Evolutionary conservation across 2,797 vertebrate species (phyloP).

Genomic region (Helarctos malayanus): DNA sequence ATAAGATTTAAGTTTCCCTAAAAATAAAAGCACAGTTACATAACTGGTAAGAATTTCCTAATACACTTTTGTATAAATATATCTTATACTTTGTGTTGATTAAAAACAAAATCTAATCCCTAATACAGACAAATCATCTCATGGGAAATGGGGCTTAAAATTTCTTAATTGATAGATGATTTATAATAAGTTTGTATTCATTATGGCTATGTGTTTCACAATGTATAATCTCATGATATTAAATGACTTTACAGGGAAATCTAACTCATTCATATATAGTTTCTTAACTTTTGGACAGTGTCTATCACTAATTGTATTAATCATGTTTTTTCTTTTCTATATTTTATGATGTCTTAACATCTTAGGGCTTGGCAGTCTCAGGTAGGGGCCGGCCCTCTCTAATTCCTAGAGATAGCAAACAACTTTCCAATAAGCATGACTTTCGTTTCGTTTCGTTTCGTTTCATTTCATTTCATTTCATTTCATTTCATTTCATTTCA

Average conservation of each 20-base stretch:
- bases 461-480: not conserved
- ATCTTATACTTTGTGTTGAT: not conserved
- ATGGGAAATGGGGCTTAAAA: not conserved
- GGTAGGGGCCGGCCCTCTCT: not conserved
- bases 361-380: not conserved
- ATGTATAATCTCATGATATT: not conserved
- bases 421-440: not conserved
- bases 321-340: not conserved
- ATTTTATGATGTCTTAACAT: not conserved
- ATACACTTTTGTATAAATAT: not conserved
- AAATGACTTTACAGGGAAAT: not conserved
- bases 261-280: not conserved
- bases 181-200: not conserved
- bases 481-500: too few species aligned
- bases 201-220: not conserved
- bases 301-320: not conserved
- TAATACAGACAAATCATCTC: not conserved
- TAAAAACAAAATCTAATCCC: not conserved
- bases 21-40: not conserved
- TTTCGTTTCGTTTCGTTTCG: not conserved
- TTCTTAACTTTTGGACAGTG: not conserved
- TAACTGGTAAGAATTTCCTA: not conserved
- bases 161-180: not conserved
- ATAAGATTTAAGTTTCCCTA: not conserved
- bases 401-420: not conserved